A percentile compares a stretch with the other conserved stretches of the same genome.
Evolutionary conservation across 1,140 invertebrate genomes (phyloP).

Genomic region (Dendrolimus kikuchii): DNA sequence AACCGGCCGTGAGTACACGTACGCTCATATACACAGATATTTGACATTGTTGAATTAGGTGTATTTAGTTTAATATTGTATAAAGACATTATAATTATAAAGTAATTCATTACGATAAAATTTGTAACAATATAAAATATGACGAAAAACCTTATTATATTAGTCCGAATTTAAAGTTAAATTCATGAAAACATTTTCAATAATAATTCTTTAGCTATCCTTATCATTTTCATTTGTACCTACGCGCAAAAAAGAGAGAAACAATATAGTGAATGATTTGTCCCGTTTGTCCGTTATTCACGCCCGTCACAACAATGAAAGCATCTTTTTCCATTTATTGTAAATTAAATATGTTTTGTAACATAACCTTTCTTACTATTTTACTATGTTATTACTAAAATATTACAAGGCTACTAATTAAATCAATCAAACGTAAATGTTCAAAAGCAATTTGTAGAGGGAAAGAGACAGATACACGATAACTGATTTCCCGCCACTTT

Average conservation of each 20-base stretch:
- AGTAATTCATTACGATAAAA: too few relatives aligned
- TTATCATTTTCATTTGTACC: constrained; percentile 14
- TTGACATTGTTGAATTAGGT: too few relatives aligned
- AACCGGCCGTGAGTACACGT: too few relatives aligned
- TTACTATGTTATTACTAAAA: too few relatives aligned
- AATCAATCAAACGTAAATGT: neutral
- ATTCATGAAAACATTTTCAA: constrained; percentile 1
- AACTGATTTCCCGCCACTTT: constrained; percentile 55
- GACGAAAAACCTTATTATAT: too few relatives aligned
- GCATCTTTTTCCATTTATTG: neutral
- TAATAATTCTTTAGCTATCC: constrained; percentile 28
- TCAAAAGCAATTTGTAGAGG: constrained; percentile 2
- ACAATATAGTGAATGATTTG: constrained; percentile 14
- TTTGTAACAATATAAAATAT: too few relatives aligned
- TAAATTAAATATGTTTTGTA: neutral
- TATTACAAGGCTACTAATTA: too few relatives aligned
- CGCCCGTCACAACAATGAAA: too few relatives aligned
- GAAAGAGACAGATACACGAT: constrained; percentile 11
- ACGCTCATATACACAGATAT: too few relatives aligned
- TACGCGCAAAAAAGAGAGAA: neutral
- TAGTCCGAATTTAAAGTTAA: too few relatives aligned
- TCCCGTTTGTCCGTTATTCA: constrained; percentile 30
- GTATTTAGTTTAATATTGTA: too few relatives aligned
- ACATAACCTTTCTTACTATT: constrained; percentile 5
- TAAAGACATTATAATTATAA: too few relatives aligned